Base-by-base conservation (phyloP, 2,888 invertebrate species). In the Timandra comae region DNA sequence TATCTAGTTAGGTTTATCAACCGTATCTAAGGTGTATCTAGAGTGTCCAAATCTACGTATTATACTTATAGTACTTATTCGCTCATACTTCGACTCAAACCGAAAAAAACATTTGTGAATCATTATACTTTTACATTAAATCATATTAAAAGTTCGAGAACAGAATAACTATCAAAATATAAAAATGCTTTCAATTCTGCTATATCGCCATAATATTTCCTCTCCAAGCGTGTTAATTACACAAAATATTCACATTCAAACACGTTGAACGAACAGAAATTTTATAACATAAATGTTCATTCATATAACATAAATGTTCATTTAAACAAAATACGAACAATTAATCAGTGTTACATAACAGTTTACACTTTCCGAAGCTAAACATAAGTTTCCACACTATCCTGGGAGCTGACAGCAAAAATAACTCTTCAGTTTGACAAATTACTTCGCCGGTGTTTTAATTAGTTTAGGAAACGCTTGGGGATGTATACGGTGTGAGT, bases 391-490 rank as follows among this genome's bases (percentile, higher is more conserved):
- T 24, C 21, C 22, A 16, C 24, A 33, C 36, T 30, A 41, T 38
- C 27, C 7, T 16, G 22, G 20, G 33, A 20, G 43, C 35, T 31
- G 43, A 41, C 46, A 52, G 39, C 49, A 49, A 54, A 60, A 57
- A 56, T 54, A 52, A 46, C 49, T 52, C 45, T 19, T 46, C 33
- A 38, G 46, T 56, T 52, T 53, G 55, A 62, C 52, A 59, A 62
- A 61, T 63, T 55, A 50, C 54, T 49, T 36, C 35, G 6, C 42
- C 43, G 39, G 43, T 36, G 36, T 50, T 57, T 53, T 61, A 63
- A 67, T 66, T 66, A 63, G 56, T 63, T 66, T 49, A 50, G 36
- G 39, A 23, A 30, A 37, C 27, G 38, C 28, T 30, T 27, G 21
- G 13, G 33, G 34, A 28, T 33, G 35, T 39, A 13, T 22, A 22